These are phyloP conservation scores for Leptopilina syphax DNA, from an alignment of 2,888 invertebrate species.

Conservation along the genomic window DNA sequence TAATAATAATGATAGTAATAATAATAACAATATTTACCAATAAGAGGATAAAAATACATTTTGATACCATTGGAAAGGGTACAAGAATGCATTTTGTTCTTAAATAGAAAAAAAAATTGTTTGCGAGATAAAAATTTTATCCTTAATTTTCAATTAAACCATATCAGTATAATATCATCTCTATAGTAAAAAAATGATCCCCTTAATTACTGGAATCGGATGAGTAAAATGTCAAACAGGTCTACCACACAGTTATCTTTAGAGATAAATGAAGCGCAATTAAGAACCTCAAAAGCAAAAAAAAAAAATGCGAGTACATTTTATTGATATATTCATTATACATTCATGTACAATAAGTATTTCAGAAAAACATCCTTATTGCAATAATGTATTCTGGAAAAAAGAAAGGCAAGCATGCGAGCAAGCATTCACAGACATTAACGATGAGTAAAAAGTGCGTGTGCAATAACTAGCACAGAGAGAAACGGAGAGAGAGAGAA, in stretches of 20 bases:
- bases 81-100: too few species aligned
- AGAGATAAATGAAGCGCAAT: constrained; percentile 19
- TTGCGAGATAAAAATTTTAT: constrained; percentile 27
- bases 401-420: neutral
- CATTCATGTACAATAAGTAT: constrained; percentile 35
- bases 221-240: constrained; percentile 16
- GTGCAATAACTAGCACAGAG: constrained; percentile 8
- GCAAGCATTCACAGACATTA: neutral
- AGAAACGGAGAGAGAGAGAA: too few species aligned
- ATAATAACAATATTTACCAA: too few species aligned
- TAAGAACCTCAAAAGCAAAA: neutral
- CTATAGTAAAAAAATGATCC: neutral
- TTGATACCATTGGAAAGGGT: too few species aligned
- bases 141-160: constrained; percentile 33
- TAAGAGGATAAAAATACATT: too few species aligned
- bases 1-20: too few species aligned
- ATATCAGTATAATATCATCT: constrained; percentile 5
- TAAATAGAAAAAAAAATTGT: constrained; percentile 5
- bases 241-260: neutral
- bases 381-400: constrained; percentile 35
- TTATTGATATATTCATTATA: constrained; percentile 24
- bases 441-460: constrained; percentile 24
- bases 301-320: neutral
- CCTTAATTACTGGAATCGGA: constrained; percentile 25
- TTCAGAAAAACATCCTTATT: constrained; percentile 34